Evolutionary conservation across 2,113 vertebrate species (phyloP).

Genomic region (Tachuris rubrigastra): DNA sequence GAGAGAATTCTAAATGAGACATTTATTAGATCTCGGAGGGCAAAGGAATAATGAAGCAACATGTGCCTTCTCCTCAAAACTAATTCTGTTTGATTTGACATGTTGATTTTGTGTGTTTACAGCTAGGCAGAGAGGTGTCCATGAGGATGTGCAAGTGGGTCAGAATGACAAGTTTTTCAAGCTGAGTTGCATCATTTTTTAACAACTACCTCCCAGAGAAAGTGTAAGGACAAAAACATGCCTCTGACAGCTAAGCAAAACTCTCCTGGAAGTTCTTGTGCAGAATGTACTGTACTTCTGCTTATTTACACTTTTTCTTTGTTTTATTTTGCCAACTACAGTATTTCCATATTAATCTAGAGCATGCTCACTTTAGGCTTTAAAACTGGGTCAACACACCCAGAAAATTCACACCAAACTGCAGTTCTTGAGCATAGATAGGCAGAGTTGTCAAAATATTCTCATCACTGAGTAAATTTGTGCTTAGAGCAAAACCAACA

Average conservation of each 20-base stretch:
- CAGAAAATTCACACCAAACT: slow-evolving; percentile 69
- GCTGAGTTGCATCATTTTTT: not conserved
- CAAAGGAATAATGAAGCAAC: slow-evolving; percentile 9
- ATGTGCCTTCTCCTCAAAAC: not conserved
- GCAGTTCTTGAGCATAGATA: slow-evolving; percentile 31
- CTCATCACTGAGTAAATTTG: slow-evolving; percentile 64
- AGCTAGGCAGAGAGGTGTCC: not conserved
- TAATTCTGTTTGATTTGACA: not conserved
- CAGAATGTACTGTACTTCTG: not conserved
- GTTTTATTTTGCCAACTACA: not conserved
- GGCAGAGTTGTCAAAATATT: slow-evolving; percentile 72
- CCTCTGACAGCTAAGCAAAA: not conserved
- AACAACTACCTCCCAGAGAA: not conserved
- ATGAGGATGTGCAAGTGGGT: not conserved
- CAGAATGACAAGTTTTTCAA: not conserved
- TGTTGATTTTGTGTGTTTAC: not conserved
- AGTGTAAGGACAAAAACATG: not conserved
- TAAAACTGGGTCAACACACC: slow-evolving; percentile 68
- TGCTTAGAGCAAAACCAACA: slow-evolving; percentile 68
- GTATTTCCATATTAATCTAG: slow-evolving; percentile 39
- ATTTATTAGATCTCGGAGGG: not conserved
- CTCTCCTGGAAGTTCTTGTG: not conserved
- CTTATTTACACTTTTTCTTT: not conserved
- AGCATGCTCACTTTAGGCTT: slow-evolving; percentile 48
- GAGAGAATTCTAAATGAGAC: slow-evolving; percentile 27